A percentile compares a stretch with the other conserved stretches of the same genome.
These are phyloP conservation scores for Channa maculata DNA, from an alignment of 2,113 vertebrate species.

Conservation along the genomic window DNA sequence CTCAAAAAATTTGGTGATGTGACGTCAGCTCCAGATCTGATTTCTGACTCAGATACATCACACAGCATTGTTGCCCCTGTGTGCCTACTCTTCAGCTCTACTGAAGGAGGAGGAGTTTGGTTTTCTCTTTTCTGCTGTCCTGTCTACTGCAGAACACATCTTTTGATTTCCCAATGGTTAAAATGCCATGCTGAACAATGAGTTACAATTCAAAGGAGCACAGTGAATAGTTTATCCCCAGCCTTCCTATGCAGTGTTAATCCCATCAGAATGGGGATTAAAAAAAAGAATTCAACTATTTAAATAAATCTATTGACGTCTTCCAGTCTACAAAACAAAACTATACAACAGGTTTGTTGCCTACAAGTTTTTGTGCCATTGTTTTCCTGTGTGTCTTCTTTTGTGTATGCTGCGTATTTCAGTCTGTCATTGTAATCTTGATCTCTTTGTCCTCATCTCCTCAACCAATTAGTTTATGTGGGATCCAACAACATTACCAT, in stretches of 20 bases:
- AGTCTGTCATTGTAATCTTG: background rate
- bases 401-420: conserved; percentile 1
- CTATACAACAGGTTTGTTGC: background rate
- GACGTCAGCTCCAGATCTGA: too few relatives aligned
- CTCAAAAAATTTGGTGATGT: too few relatives aligned
- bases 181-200: too few relatives aligned
- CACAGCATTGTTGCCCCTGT: too few relatives aligned
- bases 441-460: background rate
- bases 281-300: background rate
- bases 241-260: background rate
- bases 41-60: too few relatives aligned
- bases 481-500: conserved; percentile 24
- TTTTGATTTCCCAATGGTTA: too few relatives aligned
- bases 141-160: too few relatives aligned
- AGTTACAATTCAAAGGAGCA: too few relatives aligned
- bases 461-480: background rate
- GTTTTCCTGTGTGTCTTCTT: background rate
- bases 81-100: too few relatives aligned
- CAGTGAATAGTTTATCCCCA: background rate
- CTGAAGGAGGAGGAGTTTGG: too few relatives aligned
- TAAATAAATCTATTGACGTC: background rate
- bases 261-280: too few relatives aligned
- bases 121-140: too few relatives aligned
- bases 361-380: background rate
- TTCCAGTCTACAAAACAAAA: background rate